Evolutionary conservation across 2,113 vertebrate genomes (phyloP), one percentile per base, ranked within the genome.

Genomic region (Nothoprocta perdicaria): DNA sequence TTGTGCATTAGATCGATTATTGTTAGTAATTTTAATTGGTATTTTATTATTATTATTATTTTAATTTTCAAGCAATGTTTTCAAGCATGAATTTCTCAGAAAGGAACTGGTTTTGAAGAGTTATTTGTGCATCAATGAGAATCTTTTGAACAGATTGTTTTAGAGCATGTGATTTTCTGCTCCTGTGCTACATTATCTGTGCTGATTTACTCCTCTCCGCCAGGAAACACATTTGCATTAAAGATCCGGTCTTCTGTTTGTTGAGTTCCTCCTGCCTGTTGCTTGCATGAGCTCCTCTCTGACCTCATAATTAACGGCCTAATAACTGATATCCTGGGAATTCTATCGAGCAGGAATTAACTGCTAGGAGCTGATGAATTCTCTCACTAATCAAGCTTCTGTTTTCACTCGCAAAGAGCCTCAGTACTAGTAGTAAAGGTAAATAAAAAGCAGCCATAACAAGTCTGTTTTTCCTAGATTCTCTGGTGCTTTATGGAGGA

Each of bases 141-240:
- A 66, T 88, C 50, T 73, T 93, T 58, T 80, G 58, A 93, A 80
- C 48, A 76, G 74, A 90, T 84, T 93, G 84, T 61, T 90, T 94
- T 71, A 69, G 76, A 89, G 77, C 75, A 82, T 89, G 72, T 74
- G 91, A 80, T 53, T 57, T 43, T 86, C 62, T 95, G 62, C 77
- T 73, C 90, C 80, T 95, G 58, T 88, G 31, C 38, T 55, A n/a
- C 60, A 63, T 94, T 92, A 95, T 95, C 86, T 92, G 31, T 22
- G 50, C 84, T 85, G 63, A 89, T 92, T 90, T 93, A 71, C 84
- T 87, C 50, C 81, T 82, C 84, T 94, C 86, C 75, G 90, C 2
- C 89, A 95, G 95, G 95, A 96, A 96, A 87, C 90, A 94, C 84
- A 85, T 90, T 92, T 93, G 81, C 75, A 80, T 92, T 92, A 84